Conservation (phyloP, 2,888 invertebrate species). For the Corbicula japonica region DNA sequence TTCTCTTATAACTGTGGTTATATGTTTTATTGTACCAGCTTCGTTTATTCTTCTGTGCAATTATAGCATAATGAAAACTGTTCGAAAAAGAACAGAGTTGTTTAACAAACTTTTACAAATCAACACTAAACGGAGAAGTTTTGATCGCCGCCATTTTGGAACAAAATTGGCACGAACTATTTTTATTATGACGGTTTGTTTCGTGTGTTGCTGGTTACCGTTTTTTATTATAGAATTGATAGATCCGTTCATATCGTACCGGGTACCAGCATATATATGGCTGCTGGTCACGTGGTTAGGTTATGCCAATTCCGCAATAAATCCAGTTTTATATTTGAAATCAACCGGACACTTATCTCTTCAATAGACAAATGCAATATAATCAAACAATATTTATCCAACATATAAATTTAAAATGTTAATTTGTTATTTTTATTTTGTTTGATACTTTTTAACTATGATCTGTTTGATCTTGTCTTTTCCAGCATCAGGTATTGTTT, state of each 20-base stretch:
- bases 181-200: conserved; percentile 72
- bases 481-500: no score
- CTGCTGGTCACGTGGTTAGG: conserved; percentile 80
- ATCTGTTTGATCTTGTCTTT: no score
- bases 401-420: no score
- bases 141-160: conserved; percentile 78
- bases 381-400: no score
- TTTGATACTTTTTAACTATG: no score
- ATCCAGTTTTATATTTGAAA: conserved; percentile 73
- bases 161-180: conserved; percentile 82
- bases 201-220: conserved; percentile 82
- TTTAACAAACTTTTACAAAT: conserved; percentile 78
- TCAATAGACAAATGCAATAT: no score
- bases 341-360: conserved; percentile 25
- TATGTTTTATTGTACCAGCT: conserved; percentile 76
- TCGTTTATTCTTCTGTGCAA: conserved; percentile 80
- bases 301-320: conserved; percentile 79
- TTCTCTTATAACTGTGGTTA: conserved; percentile 2
- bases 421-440: no score
- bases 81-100: conserved; percentile 76
- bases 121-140: conserved; percentile 68
- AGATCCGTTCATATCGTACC: conserved; percentile 80
- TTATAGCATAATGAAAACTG: conserved; percentile 75
- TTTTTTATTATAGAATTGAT: conserved; percentile 81
- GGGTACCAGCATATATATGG: conserved; percentile 78